These are phyloP conservation scores for Mayetiola destructor DNA, from an alignment of 2,888 invertebrate genomes.

Conservation along the genomic window DNA sequence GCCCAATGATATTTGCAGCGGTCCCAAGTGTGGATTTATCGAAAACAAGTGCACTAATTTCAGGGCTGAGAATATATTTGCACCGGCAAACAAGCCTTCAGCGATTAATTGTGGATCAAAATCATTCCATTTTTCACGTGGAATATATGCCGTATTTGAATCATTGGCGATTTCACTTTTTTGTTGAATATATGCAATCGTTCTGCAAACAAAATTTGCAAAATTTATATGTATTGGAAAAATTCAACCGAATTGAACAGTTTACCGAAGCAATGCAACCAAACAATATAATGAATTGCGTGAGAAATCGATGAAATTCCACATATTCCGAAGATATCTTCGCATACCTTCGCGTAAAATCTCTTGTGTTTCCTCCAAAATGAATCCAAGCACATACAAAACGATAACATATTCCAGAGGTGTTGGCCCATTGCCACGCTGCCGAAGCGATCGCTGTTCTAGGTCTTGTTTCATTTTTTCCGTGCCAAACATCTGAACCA, in stretches of 20 bases:
- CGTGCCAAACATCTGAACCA: conserved; percentile 56
- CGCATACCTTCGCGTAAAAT: conserved; percentile 76
- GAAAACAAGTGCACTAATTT: conserved; percentile 87
- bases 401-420: conserved; percentile 69
- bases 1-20: conserved; percentile 81
- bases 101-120: conserved; percentile 89
- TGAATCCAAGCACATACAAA: conserved; percentile 73
- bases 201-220: conserved; percentile 26
- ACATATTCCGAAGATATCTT: conserved; percentile 78
- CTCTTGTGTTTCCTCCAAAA: conserved; percentile 86
- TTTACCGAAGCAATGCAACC: conserved; percentile 47
- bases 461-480: conserved; percentile 49
- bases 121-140: conserved; percentile 77
- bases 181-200: conserved; percentile 64
- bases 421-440: conserved; percentile 75
- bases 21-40: conserved; percentile 84
- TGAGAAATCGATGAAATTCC: conserved; percentile 93
- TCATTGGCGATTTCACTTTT: conserved; percentile 50
- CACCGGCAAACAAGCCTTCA: conserved; percentile 85
- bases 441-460: conserved; percentile 48
- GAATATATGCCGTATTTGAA: conserved; percentile 55
- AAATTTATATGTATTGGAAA: neutral
- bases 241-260: neutral
- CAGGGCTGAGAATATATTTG: conserved; percentile 84
- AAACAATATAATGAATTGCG: conserved; percentile 73